Evolutionary conservation across 2,113 vertebrate genomes (phyloP).

Genomic region (Dasypus novemcinctus): DNA sequence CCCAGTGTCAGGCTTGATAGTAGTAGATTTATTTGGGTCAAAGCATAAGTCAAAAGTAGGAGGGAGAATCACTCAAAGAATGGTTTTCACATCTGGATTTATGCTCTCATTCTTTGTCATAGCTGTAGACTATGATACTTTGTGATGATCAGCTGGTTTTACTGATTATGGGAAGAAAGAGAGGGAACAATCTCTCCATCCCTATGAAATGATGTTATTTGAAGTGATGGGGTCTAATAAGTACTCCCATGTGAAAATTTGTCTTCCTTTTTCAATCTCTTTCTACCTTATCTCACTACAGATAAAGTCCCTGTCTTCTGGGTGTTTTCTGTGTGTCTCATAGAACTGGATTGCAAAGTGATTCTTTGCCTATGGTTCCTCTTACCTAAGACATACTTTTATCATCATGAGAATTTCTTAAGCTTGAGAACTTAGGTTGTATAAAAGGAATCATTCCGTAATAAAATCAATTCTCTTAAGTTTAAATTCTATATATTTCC

Average conservation of each 20-base stretch:
- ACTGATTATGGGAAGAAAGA: background rate
- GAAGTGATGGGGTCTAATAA: background rate
- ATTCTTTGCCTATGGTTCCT: background rate
- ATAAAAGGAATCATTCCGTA: conserved; percentile 40
- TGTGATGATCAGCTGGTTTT: background rate
- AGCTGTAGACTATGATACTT: background rate
- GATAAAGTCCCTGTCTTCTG: background rate
- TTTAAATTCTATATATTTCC: conserved; percentile 15
- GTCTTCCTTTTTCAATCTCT: background rate
- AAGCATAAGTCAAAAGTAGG: background rate
- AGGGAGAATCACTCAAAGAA: background rate
- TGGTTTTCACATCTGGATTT: background rate
- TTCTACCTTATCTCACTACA: background rate
- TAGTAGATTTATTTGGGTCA: conserved; percentile 23
- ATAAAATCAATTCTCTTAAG: conserved; percentile 34
- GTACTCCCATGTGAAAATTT: background rate
- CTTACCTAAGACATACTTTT: background rate
- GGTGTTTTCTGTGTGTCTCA: background rate
- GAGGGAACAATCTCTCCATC: background rate
- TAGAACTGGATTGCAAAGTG: background rate
- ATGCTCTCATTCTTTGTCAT: background rate
- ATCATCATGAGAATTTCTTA: background rate
- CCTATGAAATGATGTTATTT: background rate
- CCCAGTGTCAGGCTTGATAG: background rate
- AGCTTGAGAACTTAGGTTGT: conserved; percentile 30